Evolutionary conservation across 2,797 vertebrate genomes (phyloP), one percentile per base, ranked within the genome.

Genomic region (Cynopterus sphinx): DNA sequence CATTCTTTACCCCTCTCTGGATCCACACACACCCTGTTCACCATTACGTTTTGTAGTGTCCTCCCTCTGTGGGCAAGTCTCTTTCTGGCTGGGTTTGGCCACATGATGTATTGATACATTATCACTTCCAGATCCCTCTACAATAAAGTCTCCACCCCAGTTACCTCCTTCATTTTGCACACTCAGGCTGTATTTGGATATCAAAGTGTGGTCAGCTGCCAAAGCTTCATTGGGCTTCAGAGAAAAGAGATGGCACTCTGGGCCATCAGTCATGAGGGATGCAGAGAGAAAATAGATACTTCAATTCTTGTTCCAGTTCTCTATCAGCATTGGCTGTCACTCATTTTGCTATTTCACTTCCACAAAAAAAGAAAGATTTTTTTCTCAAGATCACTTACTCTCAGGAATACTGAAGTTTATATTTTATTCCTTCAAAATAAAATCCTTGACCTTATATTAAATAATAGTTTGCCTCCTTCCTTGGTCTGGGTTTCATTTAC

Each of bases 321-420:
- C 49, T 65, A 61, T 53, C 41, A 91, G 15, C 41, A 41, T 79
- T 55, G 71, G 31, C 65, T 74, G 41, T 39, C 82, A 46, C 26
- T 88, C 9, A 8, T 70, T 91, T 65, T 82, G 31, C 41, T 91
- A 16, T 43, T 79, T 83, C 90, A 26, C 49, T 93, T 24, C 39
- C 31, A 43, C 16, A 61, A 43, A 79, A 79, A 67, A 70, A 59
- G 53, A 55, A 1, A 9, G 12, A 65, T 87, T 78, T 87, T 93
- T 7, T 95, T 93, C 77, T 68, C 28, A 85, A 81, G 19, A 59
- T 51, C 11, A 67, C 33, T 87, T 87, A 53, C 1, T 87, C 43
- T 93, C n/a, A 93, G 84, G 87, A 87, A 91, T 78, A 78, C n/a
- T 67, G 57, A 87, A 78, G 16, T 75, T 92, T 86, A 39, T 75